phyloP scores from a whole-genome alignment of 1,140 invertebrate species.

The Luehdorfia chinensis region DNA sequence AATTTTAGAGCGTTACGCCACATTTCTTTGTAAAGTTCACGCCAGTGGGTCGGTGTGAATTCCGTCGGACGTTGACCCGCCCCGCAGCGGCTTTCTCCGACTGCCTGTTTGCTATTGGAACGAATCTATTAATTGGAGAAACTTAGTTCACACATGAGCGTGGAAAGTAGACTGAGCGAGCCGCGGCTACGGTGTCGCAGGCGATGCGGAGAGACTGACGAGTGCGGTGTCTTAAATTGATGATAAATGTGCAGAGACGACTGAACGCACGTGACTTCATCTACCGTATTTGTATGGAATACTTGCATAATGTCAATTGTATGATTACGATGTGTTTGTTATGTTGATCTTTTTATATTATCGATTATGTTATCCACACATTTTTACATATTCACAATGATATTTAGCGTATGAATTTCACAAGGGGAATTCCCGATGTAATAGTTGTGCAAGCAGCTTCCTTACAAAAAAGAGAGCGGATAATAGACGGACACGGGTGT shows the following conservation, averaged over 20 bases:
- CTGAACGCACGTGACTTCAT: neutral
- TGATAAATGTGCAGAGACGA: neutral
- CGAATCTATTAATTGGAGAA: slow-evolving; percentile 77
- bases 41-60: slow-evolving; percentile 65
- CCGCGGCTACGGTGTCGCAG: slow-evolving; percentile 32
- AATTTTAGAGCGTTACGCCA: slow-evolving; percentile 71
- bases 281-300: no score
- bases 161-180: slow-evolving; percentile 66
- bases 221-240: no score
- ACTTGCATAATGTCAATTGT: no score
- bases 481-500: neutral
- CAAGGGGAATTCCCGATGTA: slow-evolving; percentile 37
- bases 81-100: slow-evolving; percentile 62
- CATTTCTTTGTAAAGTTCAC: slow-evolving; percentile 72
- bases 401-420: slow-evolving; percentile 35
- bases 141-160: slow-evolving; percentile 73
- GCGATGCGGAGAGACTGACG: neutral
- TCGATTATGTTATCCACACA: no score
- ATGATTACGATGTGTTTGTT: no score
- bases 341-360: no score
- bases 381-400: no score
- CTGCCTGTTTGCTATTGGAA: slow-evolving; percentile 73
- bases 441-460: slow-evolving; percentile 18
- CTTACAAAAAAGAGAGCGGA: neutral
- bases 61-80: slow-evolving; percentile 67